Percentiles rank a stretch among this genome's conserved stretches.
Conservation (phyloP, 2,797 vertebrate genomes). For the Sebastes itinus region DNA sequence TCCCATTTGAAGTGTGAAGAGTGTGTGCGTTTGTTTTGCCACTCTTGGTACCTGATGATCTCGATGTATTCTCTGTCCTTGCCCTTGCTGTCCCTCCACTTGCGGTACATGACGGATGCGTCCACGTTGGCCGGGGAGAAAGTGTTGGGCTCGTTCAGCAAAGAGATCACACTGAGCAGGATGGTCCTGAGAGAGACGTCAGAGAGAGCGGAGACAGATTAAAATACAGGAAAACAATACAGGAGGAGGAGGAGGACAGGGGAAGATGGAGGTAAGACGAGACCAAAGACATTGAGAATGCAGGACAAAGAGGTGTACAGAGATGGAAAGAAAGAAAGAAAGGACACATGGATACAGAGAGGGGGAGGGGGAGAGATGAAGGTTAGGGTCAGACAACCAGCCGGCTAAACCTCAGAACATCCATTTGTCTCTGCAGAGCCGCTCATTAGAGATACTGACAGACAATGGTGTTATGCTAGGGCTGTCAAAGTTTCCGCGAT, state of each 20-base stretch:
- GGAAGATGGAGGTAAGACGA: conserved; percentile 32
- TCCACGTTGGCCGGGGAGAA: conserved; percentile 97
- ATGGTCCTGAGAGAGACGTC: conserved; percentile 86
- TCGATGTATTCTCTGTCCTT: conserved; percentile 94
- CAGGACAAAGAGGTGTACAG: conserved; percentile 9
- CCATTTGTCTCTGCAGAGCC: conserved; percentile 3
- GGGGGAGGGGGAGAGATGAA: background rate
- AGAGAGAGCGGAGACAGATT: conserved; percentile 2
- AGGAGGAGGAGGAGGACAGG: background rate
- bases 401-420: background rate
- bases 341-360: background rate
- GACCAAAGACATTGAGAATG: conserved; percentile 15
- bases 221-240: conserved; percentile 17
- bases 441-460: background rate
- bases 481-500: no score
- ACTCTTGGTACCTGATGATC: conserved; percentile 88
- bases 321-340: background rate
- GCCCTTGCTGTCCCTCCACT: conserved; percentile 96
- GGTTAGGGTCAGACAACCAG: background rate
- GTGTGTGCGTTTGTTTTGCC: background rate
- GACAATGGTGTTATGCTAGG: background rate
- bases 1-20: background rate
- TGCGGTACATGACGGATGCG: conserved; percentile 97
- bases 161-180: conserved; percentile 94
- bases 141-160: conserved; percentile 96